Conservation (phyloP, 2,113 vertebrate species). For the Benthochromis sp. region DNA sequence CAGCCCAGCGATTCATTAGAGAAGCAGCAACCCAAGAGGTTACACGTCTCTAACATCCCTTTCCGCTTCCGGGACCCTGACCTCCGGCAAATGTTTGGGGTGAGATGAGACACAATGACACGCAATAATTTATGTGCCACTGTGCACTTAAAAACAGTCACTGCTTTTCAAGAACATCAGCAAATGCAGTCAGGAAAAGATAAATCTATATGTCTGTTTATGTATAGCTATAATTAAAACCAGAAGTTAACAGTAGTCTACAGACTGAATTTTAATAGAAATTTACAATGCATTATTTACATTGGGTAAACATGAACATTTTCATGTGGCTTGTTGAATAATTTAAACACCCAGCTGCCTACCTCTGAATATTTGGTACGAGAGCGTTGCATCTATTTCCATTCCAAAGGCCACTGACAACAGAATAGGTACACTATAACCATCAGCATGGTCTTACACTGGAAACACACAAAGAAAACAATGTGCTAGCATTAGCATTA, state of each 20-base stretch:
- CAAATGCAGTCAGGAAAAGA: background rate
- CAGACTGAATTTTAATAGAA: background rate
- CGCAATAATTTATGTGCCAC: background rate
- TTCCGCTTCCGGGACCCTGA: conserved; percentile 97
- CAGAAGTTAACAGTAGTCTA: background rate
- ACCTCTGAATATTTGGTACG: background rate
- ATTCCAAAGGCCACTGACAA: background rate
- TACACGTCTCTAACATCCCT: conserved; percentile 98
- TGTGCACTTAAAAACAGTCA: background rate
- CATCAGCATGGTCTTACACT: background rate
- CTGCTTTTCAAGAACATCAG: background rate
- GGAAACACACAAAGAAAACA: background rate
- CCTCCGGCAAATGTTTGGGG: conserved; percentile 93
- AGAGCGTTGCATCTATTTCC: background rate
- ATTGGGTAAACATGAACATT: background rate
- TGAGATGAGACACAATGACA: conserved; percentile 36
- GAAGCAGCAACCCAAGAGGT: conserved; percentile 93
- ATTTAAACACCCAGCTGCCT: background rate
- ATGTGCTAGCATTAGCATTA: background rate
- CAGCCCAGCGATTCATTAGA: conserved; percentile 84
- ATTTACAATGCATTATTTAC: background rate
- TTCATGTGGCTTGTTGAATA: background rate
- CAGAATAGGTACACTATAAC: background rate
- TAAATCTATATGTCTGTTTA: background rate
- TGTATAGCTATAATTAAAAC: background rate